Percentiles rank a stretch among this genome's conserved stretches.
Evolutionary conservation across 2,113 vertebrate genomes (phyloP).

Genomic region (Rhinoderma darwinii): DNA sequence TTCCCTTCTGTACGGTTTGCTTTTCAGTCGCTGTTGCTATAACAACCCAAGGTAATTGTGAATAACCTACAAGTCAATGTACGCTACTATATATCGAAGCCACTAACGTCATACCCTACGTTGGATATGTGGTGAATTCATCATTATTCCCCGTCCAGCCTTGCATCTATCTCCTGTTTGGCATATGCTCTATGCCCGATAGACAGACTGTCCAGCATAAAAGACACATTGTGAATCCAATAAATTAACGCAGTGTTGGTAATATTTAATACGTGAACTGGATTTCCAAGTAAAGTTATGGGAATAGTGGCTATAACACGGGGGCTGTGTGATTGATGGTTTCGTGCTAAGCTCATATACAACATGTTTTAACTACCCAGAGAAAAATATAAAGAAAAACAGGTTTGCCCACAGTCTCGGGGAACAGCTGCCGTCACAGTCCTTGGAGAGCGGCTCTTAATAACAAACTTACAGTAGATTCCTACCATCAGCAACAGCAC

Average conservation of each 20-base stretch:
- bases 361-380: background rate
- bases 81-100: constrained; percentile 8
- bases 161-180: background rate
- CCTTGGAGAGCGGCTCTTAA: background rate
- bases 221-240: background rate
- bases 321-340: constrained; percentile 13
- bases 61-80: constrained; percentile 42
- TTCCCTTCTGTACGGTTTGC: constrained; percentile 31
- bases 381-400: background rate
- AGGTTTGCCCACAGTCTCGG: constrained; percentile 23
- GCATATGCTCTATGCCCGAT: background rate
- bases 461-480: background rate
- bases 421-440: constrained; percentile 14
- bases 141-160: background rate
- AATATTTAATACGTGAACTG: background rate
- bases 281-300: background rate
- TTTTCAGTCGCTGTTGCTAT: constrained; percentile 52
- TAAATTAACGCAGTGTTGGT: background rate
- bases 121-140: background rate
- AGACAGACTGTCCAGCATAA: background rate
- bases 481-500: background rate
- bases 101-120: constrained; percentile 7
- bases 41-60: constrained; percentile 53
- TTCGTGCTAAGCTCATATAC: background rate
- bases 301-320: background rate